Evolutionary conservation across 2,113 vertebrate species (phyloP), one percentile per base, ranked within the genome.

Genomic region (Neodon shergylaensis): DNA sequence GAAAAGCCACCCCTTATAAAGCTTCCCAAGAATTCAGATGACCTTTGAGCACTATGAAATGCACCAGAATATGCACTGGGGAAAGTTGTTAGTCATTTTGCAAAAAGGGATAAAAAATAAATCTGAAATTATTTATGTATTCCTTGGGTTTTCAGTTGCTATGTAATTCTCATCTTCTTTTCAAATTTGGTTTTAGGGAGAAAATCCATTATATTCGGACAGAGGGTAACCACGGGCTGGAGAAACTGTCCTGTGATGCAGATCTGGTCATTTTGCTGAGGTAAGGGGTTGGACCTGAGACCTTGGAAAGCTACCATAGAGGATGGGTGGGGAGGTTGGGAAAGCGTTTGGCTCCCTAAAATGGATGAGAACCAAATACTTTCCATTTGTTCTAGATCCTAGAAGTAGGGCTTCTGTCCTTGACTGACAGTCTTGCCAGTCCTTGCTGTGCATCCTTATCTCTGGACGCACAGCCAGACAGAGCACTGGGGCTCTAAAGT

Each of bases 151-250:
- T 28, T 63, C 8, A 26, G 1, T 58, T 93, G 31, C 0, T 24
- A 1, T 44, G 0, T 92, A 88, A 83, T 77, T 31, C 91, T 92
- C 72, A 42, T 91, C 94, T 94, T 95, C 87, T 92, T 84, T 49
- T 26, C 26, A 74, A 88, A 28, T 47, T 92, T 91, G 36, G 26
- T 85, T 33, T 96, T 97, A 99, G 99, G 99, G 99, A 99, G 99
- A 99, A 99, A 98, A 99, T 99, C 96, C 99, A 99, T 98, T 99
- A 99, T 97, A 99, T 99, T 97, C 98, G 99, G 84, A 99, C 99
- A 39, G 99, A 99, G 97, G 99, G 99, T 33, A 99, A 98, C 86
- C 99, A 99, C 58, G 99, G 99, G 8, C 99, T 99, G 96, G 99
- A 99, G 98, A 99, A 99, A 97, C 97, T 99, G 96, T 99, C 99